A percentile compares a stretch with the other conserved stretches of the same genome.
Evolutionary conservation across 2,888 invertebrate genomes (phyloP).

Genomic region (Tipula lateralis): DNA sequence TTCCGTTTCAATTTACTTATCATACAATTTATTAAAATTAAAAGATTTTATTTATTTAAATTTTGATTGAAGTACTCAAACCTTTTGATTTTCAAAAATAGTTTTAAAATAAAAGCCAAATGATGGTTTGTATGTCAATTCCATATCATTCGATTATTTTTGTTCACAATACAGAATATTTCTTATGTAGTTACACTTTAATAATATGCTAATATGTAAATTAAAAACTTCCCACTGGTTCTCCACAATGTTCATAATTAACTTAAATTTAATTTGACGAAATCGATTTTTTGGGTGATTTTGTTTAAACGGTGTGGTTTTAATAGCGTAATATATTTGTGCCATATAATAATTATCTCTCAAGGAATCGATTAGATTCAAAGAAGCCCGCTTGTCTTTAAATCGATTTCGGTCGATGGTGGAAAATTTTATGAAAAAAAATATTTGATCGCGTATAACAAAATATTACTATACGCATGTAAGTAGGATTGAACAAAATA

Average conservation of each 20-base stretch:
- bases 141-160: no score
- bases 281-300: not conserved
- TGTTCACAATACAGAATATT: no score
- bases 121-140: no score
- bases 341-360: not conserved
- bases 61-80: no score
- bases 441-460: not conserved
- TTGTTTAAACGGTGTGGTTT: not conserved
- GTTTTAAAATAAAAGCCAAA: no score
- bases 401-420: not conserved
- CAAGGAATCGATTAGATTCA: not conserved
- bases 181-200: not conserved
- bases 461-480: not conserved
- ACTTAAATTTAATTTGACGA: not conserved
- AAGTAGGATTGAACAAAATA: not conserved
- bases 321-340: not conserved
- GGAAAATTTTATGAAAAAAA: not conserved
- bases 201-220: not conserved
- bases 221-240: not conserved
- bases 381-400: not conserved
- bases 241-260: not conserved
- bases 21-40: no score
- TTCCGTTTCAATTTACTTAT: no score
- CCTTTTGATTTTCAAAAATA: no score
- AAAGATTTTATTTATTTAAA: no score